Conservation (phyloP, 2,797 vertebrate genomes). For the Zalophus californianus region DNA sequence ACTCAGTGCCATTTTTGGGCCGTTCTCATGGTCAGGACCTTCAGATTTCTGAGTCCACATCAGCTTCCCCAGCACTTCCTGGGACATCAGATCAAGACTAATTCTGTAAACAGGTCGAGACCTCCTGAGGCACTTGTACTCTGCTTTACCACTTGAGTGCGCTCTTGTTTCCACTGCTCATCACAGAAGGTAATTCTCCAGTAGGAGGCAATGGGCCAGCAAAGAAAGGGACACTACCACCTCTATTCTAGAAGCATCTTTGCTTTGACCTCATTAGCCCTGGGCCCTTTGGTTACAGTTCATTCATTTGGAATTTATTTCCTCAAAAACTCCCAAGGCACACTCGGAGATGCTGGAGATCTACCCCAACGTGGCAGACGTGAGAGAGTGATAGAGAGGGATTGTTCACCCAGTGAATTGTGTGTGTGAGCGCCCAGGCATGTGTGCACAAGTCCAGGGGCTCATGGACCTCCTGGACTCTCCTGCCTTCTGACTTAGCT, state of each 20-base stretch:
- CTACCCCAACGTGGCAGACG: not conserved
- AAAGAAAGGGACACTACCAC: not conserved
- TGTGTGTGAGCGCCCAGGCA: not conserved
- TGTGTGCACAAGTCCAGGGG: not conserved
- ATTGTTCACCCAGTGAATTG: too few species aligned
- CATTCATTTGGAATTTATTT: conserved; percentile 17
- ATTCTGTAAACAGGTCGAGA: not conserved
- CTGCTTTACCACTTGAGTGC: not conserved
- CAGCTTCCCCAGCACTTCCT: not conserved
- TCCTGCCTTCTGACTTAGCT: not conserved
- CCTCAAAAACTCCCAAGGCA: not conserved
- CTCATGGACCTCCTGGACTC: not conserved
- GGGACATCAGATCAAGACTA: not conserved
- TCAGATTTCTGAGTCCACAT: not conserved
- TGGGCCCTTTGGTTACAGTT: not conserved
- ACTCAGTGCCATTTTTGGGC: not conserved
- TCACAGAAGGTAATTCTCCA: not conserved
- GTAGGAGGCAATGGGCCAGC: not conserved
- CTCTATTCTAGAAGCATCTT: not conserved
- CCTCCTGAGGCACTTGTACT: not conserved
- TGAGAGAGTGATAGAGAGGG: not conserved
- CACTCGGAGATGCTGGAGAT: not conserved
- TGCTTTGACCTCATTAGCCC: not conserved
- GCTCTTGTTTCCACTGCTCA: not conserved
- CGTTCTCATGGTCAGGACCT: not conserved